A percentile compares a stretch with the other conserved stretches of the same genome.
Evolutionary conservation across 2,888 invertebrate species (phyloP).

Genomic region (Phymatocera aterrima): DNA sequence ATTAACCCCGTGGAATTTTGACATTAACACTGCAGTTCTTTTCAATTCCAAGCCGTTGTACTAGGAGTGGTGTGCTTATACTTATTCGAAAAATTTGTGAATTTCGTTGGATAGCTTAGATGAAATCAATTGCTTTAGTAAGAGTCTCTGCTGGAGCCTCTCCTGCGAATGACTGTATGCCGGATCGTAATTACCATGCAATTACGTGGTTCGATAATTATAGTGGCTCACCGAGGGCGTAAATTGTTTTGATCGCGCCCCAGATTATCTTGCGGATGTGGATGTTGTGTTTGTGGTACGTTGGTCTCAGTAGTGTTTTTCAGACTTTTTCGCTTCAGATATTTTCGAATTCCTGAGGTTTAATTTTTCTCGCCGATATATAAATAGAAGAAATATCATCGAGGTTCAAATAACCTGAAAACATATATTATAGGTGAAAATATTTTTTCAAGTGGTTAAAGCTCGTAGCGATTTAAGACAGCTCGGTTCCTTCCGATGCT

Average conservation of each 20-base stretch:
- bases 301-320: no score
- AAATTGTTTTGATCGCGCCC: slow-evolving; percentile 9
- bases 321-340: background rate
- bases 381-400: background rate
- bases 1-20: no score
- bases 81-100: no score
- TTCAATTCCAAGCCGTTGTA: no score
- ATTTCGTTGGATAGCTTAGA: background rate
- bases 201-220: slow-evolving; percentile 2
- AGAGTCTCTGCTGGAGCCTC: background rate
- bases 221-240: background rate
- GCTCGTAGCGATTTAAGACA: background rate
- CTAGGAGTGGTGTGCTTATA: no score
- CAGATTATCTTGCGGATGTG: background rate
- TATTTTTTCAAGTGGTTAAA: background rate
- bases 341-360: background rate
- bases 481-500: background rate
- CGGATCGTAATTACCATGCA: background rate
- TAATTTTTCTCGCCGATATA: background rate
- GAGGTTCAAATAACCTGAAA: no score
- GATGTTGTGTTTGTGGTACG: no score
- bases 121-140: background rate
- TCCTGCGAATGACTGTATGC: background rate
- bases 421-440: background rate
- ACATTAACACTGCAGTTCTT: no score